A percentile compares a stretch with the other conserved stretches of the same genome.
Evolutionary conservation across 2,113 vertebrate genomes (phyloP).

Genomic region (Pantherophis guttatus): DNA sequence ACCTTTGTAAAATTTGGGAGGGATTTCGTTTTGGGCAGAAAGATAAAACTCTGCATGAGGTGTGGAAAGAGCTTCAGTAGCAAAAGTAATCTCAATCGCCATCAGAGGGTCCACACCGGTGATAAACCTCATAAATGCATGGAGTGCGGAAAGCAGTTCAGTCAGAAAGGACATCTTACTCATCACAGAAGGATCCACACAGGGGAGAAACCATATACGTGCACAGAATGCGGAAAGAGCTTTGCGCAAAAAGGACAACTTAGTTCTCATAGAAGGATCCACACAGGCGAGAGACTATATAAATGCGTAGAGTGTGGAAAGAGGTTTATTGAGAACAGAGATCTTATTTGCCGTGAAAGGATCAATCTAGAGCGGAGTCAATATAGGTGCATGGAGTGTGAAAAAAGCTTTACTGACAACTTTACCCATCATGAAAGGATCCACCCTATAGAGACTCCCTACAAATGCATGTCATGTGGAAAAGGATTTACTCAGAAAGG

Average conservation of each 20-base stretch:
- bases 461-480: neutral
- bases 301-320: neutral
- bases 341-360: neutral
- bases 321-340: neutral
- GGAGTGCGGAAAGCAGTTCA: neutral
- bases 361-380: neutral
- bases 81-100: neutral
- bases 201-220: neutral
- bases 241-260: neutral
- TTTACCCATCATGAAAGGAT: neutral
- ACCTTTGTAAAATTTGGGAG: neutral
- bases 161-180: neutral
- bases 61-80: neutral
- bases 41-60: neutral
- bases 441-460: neutral
- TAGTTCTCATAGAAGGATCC: neutral
- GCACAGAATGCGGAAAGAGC: neutral
- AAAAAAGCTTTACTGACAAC: neutral
- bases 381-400: neutral
- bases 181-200: neutral
- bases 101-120: neutral
- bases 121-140: neutral
- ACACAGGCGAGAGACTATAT: neutral
- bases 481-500: neutral
- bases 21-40: neutral